Percentiles rank a stretch among this genome's conserved stretches.
These are phyloP conservation scores for Microplitis mediator DNA, from an alignment of 1,140 invertebrate species.

Conservation along the genomic window DNA sequence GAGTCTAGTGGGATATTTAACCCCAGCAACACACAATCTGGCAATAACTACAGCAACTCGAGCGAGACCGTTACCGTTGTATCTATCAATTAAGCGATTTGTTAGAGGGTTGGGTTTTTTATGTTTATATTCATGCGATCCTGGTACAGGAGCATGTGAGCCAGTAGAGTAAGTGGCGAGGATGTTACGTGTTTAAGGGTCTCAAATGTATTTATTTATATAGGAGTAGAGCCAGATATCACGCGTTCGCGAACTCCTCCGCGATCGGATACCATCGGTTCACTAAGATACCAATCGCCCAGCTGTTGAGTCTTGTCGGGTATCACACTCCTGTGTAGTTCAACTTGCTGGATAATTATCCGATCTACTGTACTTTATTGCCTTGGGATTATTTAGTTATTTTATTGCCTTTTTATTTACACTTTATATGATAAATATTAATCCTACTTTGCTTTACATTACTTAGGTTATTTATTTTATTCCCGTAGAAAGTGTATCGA, in stretches of 20 bases:
- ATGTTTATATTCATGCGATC: no score
- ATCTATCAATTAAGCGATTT: conserved; percentile 27
- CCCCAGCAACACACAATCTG: background rate
- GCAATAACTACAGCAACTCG: background rate
- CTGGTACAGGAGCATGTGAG: background rate
- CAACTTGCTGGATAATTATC: conserved; percentile 8
- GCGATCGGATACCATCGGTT: conserved; percentile 10
- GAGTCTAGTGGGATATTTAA: background rate
- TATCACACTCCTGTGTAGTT: conserved; percentile 4
- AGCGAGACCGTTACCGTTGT: background rate
- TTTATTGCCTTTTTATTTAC: background rate
- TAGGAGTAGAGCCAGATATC: conserved; percentile 5
- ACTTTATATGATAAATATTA: no score
- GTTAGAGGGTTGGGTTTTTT: background rate
- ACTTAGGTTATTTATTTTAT: no score
- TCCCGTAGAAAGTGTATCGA: no score
- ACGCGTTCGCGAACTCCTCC: conserved; percentile 5
- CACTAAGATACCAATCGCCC: conserved; percentile 20
- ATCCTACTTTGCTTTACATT: no score
- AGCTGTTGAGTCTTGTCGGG: conserved; percentile 10
- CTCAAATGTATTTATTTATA: background rate
- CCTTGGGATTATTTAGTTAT: background rate
- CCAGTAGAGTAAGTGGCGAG: background rate
- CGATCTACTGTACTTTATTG: conserved; percentile 2
- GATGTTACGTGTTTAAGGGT: background rate